Evolutionary conservation across 2,113 vertebrate genomes (phyloP).

Genomic region (Silurus asotus): DNA sequence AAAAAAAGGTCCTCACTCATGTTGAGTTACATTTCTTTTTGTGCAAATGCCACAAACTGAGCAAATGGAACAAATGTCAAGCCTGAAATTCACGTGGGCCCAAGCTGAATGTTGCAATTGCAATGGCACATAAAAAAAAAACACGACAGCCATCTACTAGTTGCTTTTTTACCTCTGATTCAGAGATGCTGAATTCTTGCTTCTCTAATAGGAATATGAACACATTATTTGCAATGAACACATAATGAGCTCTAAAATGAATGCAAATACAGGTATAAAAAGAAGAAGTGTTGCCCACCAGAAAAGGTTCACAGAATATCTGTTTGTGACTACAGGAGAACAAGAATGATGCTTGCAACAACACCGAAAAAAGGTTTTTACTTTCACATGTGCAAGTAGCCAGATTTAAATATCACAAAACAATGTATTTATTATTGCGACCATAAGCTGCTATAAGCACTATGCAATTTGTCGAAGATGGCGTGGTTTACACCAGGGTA

Average conservation of each 20-base stretch:
- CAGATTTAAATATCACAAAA: neutral
- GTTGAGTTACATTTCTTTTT: neutral
- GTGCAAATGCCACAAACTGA: neutral
- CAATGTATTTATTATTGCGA: neutral
- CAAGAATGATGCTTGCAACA: neutral
- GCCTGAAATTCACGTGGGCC: neutral
- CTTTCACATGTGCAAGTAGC: neutral
- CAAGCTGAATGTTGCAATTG: neutral
- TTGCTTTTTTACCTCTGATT: neutral
- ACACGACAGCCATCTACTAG: neutral
- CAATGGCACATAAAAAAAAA: constrained; percentile 10
- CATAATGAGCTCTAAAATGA: neutral
- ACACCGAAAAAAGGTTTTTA: neutral
- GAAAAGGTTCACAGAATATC: neutral
- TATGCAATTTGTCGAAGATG: neutral
- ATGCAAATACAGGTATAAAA: neutral
- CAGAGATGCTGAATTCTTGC: neutral
- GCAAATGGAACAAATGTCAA: constrained; percentile 24
- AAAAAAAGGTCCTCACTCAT: constrained; percentile 5
- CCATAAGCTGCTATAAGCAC: neutral
- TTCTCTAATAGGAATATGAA: neutral
- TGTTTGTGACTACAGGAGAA: neutral
- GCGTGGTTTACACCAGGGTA: neutral
- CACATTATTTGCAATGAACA: neutral
- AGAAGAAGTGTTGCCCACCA: neutral